These are phyloP conservation scores for Limnodromus scolopaceus DNA, from an alignment of 2,797 vertebrate species.

Conservation along the genomic window DNA sequence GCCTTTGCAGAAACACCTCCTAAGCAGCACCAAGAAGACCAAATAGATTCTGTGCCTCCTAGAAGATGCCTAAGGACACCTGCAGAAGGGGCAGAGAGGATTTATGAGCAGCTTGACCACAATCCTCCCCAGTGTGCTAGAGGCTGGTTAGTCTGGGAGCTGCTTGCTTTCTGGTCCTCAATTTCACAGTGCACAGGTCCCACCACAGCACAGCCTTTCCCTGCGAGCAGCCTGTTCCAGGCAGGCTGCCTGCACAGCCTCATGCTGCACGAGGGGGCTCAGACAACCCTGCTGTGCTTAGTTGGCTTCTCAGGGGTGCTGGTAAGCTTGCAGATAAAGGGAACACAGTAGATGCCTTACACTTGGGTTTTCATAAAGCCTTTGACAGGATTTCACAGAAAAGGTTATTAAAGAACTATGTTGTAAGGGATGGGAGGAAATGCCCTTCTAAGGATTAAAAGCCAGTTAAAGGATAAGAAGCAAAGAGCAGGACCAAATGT, in stretches of 20 bases:
- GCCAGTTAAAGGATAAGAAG: not conserved
- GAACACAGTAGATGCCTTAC: rapidly evolving
- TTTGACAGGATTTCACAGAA: not conserved
- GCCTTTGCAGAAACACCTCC: not conserved
- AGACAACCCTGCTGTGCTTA: too few relatives aligned
- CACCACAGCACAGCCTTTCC: rapidly evolving
- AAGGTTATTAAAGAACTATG: not conserved
- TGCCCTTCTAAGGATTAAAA: not conserved
- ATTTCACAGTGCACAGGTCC: not conserved
- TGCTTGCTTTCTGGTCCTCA: not conserved
- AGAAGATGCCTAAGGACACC: not conserved
- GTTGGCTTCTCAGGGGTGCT: not conserved
- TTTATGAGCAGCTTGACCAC: not conserved
- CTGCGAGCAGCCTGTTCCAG: rapidly evolving
- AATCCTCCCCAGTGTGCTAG: rapidly evolving
- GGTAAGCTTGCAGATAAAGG: not conserved
- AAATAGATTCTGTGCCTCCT: not conserved
- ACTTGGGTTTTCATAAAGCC: not conserved
- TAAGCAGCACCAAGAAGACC: not conserved
- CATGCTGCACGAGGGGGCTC: rapidly evolving
- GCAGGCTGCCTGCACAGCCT: not conserved
- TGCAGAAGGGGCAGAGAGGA: not conserved
- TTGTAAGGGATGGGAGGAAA: not conserved
- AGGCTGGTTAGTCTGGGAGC: not conserved
- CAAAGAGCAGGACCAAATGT: not conserved